Evolutionary conservation across 2,797 vertebrate species (phyloP).

Genomic region (Clarias laeviceps): DNA sequence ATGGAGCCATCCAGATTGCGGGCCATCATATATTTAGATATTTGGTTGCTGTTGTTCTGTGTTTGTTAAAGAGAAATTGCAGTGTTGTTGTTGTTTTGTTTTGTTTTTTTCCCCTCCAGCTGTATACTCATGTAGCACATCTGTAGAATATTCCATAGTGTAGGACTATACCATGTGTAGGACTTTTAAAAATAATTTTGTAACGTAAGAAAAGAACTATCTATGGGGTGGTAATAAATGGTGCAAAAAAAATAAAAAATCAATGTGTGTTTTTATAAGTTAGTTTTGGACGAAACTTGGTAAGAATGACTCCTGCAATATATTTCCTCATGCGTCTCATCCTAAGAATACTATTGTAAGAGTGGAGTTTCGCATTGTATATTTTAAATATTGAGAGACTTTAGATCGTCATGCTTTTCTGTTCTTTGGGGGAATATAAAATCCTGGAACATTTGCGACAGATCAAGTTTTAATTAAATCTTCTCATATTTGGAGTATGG

Average conservation of each 20-base stretch:
- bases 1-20: too few species aligned
- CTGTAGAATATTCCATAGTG: background rate
- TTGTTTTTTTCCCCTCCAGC: background rate
- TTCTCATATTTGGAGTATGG: background rate
- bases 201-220: background rate
- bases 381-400: background rate
- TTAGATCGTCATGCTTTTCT: background rate
- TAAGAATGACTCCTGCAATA: background rate
- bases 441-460: background rate
- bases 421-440: background rate
- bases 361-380: background rate
- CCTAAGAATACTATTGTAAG: background rate
- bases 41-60: background rate
- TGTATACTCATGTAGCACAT: background rate
- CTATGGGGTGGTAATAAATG: background rate
- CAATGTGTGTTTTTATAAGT: background rate
- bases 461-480: background rate
- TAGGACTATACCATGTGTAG: background rate
- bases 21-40: background rate
- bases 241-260: background rate
- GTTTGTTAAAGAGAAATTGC: background rate
- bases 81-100: background rate
- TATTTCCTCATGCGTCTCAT: background rate
- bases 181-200: too few species aligned
- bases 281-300: background rate